A percentile compares a stretch with the other conserved stretches of the same genome.
Evolutionary conservation across 2,113 vertebrate genomes (phyloP).

Genomic region (Bambusicola thoracicus): DNA sequence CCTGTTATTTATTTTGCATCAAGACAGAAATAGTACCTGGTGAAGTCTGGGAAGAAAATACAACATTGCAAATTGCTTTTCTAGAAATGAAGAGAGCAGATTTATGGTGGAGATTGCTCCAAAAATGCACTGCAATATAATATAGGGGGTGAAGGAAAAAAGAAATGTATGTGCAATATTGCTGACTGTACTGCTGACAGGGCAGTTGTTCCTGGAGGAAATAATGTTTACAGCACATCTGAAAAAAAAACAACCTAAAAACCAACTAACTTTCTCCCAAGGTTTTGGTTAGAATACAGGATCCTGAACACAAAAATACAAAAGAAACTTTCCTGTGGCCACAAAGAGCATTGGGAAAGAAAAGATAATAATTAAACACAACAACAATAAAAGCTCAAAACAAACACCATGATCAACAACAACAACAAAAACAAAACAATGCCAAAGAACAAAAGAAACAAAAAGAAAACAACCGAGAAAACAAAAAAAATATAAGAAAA

Average conservation of each 20-base stretch:
- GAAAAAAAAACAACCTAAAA: background rate
- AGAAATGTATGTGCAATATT: slow-evolving; percentile 25
- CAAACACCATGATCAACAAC: no score
- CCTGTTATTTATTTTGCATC: slow-evolving; percentile 50
- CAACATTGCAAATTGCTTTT: slow-evolving; percentile 45
- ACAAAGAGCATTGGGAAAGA: background rate
- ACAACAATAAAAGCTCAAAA: background rate
- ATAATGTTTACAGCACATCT: slow-evolving; percentile 20
- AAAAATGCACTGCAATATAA: slow-evolving; percentile 45
- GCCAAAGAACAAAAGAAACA: background rate
- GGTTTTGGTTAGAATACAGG: slow-evolving; percentile 9
- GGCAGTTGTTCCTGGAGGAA: slow-evolving; percentile 33
- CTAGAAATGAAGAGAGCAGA: slow-evolving; percentile 37
- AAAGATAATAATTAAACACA: background rate
- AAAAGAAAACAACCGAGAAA: background rate
- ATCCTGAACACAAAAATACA: slow-evolving; percentile 1
- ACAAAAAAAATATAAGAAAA: background rate
- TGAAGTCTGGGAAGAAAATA: slow-evolving; percentile 34
- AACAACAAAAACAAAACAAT: no score
- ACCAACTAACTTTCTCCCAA: background rate
- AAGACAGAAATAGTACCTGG: background rate
- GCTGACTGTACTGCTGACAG: slow-evolving; percentile 57
- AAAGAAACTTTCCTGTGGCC: background rate
- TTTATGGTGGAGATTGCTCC: slow-evolving; percentile 42
- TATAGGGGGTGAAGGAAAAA: background rate